Evolutionary conservation across 2,113 vertebrate genomes (phyloP).

Genomic region (Gavialis gangeticus): DNA sequence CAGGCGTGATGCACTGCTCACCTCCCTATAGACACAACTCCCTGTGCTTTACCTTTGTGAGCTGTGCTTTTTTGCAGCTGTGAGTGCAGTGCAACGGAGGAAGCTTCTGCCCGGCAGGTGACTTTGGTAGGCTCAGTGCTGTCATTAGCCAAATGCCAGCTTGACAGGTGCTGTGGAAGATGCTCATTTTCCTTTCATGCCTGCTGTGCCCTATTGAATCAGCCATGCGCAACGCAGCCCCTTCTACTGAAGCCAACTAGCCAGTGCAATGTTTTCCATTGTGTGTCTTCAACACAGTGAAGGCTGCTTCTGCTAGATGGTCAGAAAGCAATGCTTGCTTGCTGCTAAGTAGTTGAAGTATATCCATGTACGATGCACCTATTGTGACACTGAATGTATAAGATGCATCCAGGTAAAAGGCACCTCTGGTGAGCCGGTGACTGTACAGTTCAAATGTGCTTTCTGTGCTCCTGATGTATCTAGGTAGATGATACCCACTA

Average conservation of each 20-base stretch:
- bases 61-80: background rate
- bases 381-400: background rate
- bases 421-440: too few relatives aligned
- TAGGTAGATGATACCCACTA: too few relatives aligned
- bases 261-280: background rate
- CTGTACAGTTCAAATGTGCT: too few relatives aligned
- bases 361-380: background rate
- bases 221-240: background rate
- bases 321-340: background rate
- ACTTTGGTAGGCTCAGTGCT: background rate
- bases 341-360: background rate
- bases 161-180: background rate
- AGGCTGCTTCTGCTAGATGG: background rate
- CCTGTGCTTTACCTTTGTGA: fast-evolving
- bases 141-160: background rate
- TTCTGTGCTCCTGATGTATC: too few relatives aligned
- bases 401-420: background rate
- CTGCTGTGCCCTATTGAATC: background rate
- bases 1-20: background rate
- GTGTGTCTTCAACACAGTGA: background rate
- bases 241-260: background rate
- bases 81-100: background rate
- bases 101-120: background rate
- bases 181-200: background rate
- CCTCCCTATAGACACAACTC: background rate